Evolutionary conservation across 2,113 vertebrate genomes (phyloP).

Genomic region (Sander vitreus): DNA sequence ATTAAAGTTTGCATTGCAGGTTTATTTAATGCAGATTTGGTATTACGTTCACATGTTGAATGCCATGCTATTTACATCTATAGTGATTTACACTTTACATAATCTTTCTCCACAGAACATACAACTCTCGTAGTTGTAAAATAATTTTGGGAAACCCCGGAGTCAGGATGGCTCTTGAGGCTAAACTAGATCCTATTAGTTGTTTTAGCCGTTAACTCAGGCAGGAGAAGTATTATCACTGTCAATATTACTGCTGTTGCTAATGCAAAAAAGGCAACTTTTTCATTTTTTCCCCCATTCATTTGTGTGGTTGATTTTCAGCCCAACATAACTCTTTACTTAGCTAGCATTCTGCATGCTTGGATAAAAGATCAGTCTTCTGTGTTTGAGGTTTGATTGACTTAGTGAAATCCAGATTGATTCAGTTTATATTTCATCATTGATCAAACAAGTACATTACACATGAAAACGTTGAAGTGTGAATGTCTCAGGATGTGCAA

Average conservation of each 20-base stretch:
- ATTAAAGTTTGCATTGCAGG: background rate
- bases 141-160: constrained; percentile 13
- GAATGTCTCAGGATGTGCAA: background rate
- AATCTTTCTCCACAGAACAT: background rate
- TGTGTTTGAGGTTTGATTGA: background rate
- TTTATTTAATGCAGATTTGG: background rate
- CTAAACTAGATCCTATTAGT: constrained; percentile 9
- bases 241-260: constrained; percentile 34
- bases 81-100: too few relatives aligned
- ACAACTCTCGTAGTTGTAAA: background rate
- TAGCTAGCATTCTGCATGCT: background rate
- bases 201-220: constrained; percentile 29
- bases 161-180: constrained; percentile 22
- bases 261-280: constrained; percentile 3
- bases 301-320: background rate
- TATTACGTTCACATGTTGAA: background rate
- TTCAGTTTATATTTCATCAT: background rate
- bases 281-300: too few relatives aligned
- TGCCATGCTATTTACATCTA: too few relatives aligned
- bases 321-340: background rate
- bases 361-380: background rate
- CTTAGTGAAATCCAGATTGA: too few relatives aligned
- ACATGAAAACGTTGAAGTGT: background rate
- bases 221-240: constrained; percentile 52
- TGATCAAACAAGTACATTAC: background rate